Percentiles rank a stretch among this genome's conserved stretches.
Evolutionary conservation across 1,140 invertebrate species (phyloP).

Genomic region (Chlorops oryzae): DNA sequence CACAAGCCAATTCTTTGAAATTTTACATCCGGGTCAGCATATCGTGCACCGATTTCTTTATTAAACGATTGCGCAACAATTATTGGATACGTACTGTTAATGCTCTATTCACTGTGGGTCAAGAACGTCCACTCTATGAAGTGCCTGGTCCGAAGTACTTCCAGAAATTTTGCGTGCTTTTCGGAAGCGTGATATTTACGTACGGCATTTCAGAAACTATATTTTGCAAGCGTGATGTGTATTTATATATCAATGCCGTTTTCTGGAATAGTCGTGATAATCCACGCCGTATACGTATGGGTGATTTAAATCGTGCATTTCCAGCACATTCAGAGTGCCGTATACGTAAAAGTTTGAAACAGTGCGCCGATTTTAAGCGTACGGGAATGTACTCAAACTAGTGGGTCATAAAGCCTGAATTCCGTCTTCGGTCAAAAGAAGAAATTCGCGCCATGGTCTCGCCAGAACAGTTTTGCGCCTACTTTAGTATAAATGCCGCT

Average conservation of each 20-base stretch:
- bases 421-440: conserved; percentile 93
- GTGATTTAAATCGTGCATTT: conserved; percentile 96
- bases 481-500: conserved; percentile 95
- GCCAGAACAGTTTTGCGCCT: conserved; percentile 96
- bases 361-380: conserved; percentile 97
- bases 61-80: conserved; percentile 83
- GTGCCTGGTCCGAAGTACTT: conserved; percentile 97
- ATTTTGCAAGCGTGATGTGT: not conserved
- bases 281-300: too few species aligned
- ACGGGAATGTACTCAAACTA: conserved; percentile 68
- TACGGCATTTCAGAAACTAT: conserved; percentile 27
- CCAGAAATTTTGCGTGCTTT: conserved; percentile 96
- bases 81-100: conserved; percentile 89
- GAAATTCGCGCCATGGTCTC: conserved; percentile 97
- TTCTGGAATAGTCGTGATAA: conserved; percentile 96
- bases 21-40: conserved; percentile 88
- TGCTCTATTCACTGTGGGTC: conserved; percentile 85
- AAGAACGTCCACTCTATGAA: conserved; percentile 94
- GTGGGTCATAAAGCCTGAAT: conserved; percentile 97
- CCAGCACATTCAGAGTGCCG: conserved; percentile 94
- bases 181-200: conserved; percentile 63
- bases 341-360: conserved; percentile 91
- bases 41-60: conserved; percentile 90
- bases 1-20: conserved; percentile 93
- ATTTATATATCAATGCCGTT: conserved; percentile 95